Evolutionary conservation across 1,140 invertebrate species (phyloP).

Genomic region (Babylonia areolata): DNA sequence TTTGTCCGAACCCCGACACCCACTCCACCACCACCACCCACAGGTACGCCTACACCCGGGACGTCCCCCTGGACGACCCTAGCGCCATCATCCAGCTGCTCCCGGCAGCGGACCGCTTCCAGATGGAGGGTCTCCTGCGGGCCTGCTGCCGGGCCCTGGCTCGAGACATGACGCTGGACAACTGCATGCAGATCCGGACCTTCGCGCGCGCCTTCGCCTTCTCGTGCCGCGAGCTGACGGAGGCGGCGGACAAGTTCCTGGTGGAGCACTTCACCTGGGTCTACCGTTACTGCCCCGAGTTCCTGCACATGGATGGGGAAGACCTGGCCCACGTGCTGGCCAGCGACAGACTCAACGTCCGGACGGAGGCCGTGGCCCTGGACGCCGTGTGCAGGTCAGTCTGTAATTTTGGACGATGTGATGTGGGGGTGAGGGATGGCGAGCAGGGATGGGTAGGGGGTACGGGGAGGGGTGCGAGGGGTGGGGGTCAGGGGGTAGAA

Average conservation of each 20-base stretch:
- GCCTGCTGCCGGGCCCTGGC: slow-evolving; percentile 85
- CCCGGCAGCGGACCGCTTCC: slow-evolving; percentile 82
- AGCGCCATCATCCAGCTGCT: slow-evolving; percentile 87
- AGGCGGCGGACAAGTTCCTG: slow-evolving; percentile 79
- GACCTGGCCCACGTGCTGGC: slow-evolving; percentile 96
- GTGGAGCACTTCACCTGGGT: slow-evolving; percentile 78
- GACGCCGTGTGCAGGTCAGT: slow-evolving; percentile 83
- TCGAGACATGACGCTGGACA: slow-evolving; percentile 82
- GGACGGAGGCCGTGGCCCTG: slow-evolving; percentile 93
- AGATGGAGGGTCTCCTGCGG: slow-evolving; percentile 85
- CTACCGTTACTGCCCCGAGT: slow-evolving; percentile 89
- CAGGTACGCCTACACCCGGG: slow-evolving; percentile 87
- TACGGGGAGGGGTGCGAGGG: too few species aligned
- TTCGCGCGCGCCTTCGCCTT: slow-evolving; percentile 87
- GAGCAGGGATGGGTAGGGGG: too few species aligned
- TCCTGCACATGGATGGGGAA: slow-evolving; percentile 89
- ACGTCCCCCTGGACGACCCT: slow-evolving; percentile 83
- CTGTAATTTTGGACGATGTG: too few species aligned
- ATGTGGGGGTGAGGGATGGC: too few species aligned
- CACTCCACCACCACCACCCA: too few species aligned
- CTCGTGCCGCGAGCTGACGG: slow-evolving; percentile 79
- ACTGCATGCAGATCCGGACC: slow-evolving; percentile 87
- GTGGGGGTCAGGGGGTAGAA: too few species aligned
- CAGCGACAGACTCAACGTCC: slow-evolving; percentile 96
- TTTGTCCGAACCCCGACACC: too few species aligned